A percentile compares a stretch with the other conserved stretches of the same genome.
These are phyloP conservation scores for Chorisops tibialis DNA, from an alignment of 2,888 invertebrate species.

Conservation along the genomic window DNA sequence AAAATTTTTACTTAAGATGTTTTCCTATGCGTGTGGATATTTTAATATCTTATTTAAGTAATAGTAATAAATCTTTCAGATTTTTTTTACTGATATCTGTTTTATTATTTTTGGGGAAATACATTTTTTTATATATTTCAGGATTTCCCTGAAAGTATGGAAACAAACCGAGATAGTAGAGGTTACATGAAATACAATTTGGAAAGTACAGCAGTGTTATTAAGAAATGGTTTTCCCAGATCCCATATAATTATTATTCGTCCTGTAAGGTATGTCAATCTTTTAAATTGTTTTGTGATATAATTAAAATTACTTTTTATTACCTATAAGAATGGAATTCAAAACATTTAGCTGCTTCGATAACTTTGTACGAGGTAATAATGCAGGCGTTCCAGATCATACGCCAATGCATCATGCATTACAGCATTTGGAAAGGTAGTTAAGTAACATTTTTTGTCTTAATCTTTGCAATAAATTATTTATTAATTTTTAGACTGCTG, in stretches of 20 bases:
- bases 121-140: conserved; percentile 47
- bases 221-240: conserved; percentile 67
- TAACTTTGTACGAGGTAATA: conserved; percentile 80
- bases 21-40: no score
- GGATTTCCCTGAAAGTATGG: conserved; percentile 85
- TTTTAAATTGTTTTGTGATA: neutral
- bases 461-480: no score
- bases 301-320: conserved; percentile 36
- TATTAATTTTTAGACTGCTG: conserved; percentile 52
- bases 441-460: neutral
- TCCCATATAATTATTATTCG: conserved; percentile 70
- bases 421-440: conserved; percentile 66
- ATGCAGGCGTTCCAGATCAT: conserved; percentile 78
- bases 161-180: conserved; percentile 69
- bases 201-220: conserved; percentile 68
- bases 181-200: conserved; percentile 77
- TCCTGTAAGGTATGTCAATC: conserved; percentile 62
- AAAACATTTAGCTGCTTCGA: conserved; percentile 83
- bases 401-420: conserved; percentile 69
- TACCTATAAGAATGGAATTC: conserved; percentile 69
- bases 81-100: no score
- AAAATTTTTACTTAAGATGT: no score
- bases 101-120: no score
- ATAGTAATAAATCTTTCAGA: no score
- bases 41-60: no score